Evolutionary conservation across 2,113 vertebrate species (phyloP).

Genomic region (Leucopternis melanops): DNA sequence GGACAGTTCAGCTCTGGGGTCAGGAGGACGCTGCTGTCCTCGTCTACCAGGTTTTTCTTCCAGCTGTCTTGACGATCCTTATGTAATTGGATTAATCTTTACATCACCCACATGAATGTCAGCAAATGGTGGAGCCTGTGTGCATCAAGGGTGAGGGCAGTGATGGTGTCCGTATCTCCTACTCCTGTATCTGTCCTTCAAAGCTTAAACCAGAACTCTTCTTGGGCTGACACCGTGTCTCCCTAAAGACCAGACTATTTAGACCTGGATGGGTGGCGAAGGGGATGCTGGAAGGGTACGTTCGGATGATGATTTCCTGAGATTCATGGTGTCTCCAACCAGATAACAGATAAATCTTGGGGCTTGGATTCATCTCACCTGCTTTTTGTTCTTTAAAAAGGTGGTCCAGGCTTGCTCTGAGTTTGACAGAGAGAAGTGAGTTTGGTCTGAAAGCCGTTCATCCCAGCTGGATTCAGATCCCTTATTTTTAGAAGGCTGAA

Average conservation of each 20-base stretch:
- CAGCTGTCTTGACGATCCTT: background rate
- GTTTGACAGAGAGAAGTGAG: background rate
- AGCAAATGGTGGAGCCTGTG: background rate
- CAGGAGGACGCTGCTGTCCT: background rate
- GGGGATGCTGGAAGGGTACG: background rate
- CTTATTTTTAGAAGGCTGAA: background rate
- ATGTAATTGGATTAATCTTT: background rate
- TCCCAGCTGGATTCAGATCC: background rate
- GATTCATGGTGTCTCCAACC: background rate
- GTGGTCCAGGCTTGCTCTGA: background rate
- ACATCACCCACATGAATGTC: background rate
- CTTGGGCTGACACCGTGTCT: no score
- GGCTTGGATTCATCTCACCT: background rate
- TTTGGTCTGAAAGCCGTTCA: background rate
- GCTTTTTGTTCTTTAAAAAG: background rate
- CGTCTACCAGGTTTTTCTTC: background rate
- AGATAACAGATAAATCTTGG: background rate
- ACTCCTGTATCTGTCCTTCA: background rate
- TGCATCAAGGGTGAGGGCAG: background rate
- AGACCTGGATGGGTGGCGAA: background rate
- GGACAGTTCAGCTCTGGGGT: background rate
- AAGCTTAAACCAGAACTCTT: background rate
- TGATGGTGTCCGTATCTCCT: background rate
- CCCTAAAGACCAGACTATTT: background rate
- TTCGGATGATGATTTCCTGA: background rate